Conservation (phyloP, 2,113 vertebrate genomes). For the Chionis minor region DNA sequence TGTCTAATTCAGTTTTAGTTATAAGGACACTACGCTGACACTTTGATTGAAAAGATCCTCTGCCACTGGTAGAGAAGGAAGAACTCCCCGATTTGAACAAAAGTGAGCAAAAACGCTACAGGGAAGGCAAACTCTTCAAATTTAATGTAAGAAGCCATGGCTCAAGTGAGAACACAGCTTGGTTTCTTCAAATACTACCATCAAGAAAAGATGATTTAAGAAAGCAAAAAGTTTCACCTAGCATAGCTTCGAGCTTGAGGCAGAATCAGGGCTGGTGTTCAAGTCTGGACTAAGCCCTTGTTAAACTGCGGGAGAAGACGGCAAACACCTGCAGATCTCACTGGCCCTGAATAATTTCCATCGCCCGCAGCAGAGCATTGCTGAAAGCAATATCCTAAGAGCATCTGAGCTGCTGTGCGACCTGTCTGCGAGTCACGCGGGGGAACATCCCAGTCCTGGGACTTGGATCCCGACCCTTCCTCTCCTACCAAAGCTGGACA, state of each 20-base stretch:
- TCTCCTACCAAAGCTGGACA: accelerated
- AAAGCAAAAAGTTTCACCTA: neutral
- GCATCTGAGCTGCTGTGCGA: accelerated
- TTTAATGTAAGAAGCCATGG: neutral
- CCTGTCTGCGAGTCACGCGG: neutral
- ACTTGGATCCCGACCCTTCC: accelerated
- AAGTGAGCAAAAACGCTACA: neutral
- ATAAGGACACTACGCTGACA: neutral
- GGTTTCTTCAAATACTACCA: neutral
- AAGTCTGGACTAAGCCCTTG: neutral
- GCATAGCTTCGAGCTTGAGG: neutral
- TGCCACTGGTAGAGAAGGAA: neutral
- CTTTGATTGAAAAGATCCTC: neutral
- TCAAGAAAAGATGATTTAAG: neutral
- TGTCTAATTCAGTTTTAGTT: neutral
- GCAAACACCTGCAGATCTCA: neutral
- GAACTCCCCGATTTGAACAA: neutral
- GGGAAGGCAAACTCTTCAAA: neutral
- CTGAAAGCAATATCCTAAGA: neutral
- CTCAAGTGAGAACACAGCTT: neutral
- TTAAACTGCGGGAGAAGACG: neutral
- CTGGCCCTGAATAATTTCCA: neutral
- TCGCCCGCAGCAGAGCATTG: neutral
- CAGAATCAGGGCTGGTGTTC: neutral
- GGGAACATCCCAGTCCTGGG: neutral